Percentiles rank a stretch among this genome's conserved stretches.
phyloP scores from a whole-genome alignment of 2,888 invertebrate genomes.

The Ctena decussata region DNA sequence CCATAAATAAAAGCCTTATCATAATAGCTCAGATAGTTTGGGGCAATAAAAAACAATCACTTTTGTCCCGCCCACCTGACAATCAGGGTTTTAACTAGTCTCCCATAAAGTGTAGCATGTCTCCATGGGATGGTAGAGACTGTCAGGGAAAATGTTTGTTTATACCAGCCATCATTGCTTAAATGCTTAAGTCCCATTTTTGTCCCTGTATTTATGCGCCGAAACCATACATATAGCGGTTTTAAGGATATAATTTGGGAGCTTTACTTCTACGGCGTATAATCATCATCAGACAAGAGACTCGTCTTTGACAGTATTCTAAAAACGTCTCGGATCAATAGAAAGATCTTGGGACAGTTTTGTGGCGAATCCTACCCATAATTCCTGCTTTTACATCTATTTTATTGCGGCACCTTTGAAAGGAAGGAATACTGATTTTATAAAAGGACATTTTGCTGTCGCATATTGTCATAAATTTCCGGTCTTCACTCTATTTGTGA shows the following conservation, averaged over 20 bases:
- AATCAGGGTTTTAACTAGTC: background rate
- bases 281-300: constrained; percentile 68
- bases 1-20: background rate
- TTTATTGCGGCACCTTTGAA: constrained; percentile 66
- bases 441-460: constrained; percentile 68
- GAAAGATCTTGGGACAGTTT: constrained; percentile 66
- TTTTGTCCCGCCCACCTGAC: constrained; percentile 5
- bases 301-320: constrained; percentile 59
- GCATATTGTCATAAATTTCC: constrained; percentile 66
- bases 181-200: constrained; percentile 69
- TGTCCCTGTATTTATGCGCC: constrained; percentile 70
- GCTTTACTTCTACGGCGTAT: constrained; percentile 62
- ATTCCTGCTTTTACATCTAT: constrained; percentile 66
- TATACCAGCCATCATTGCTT: constrained; percentile 64
- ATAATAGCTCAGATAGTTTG: background rate
- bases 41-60: constrained; percentile 3
- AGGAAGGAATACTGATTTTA: constrained; percentile 68
- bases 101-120: background rate
- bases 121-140: background rate
- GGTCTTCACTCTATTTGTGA: constrained; percentile 64
- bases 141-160: constrained; percentile 49
- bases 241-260: constrained; percentile 67
- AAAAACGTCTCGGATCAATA: constrained; percentile 13
- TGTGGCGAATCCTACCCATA: constrained; percentile 53
- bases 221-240: constrained; percentile 66